Evolutionary conservation across 2,797 vertebrate genomes (phyloP), one percentile per base, ranked within the genome.

Genomic region (Botia almorhae): DNA sequence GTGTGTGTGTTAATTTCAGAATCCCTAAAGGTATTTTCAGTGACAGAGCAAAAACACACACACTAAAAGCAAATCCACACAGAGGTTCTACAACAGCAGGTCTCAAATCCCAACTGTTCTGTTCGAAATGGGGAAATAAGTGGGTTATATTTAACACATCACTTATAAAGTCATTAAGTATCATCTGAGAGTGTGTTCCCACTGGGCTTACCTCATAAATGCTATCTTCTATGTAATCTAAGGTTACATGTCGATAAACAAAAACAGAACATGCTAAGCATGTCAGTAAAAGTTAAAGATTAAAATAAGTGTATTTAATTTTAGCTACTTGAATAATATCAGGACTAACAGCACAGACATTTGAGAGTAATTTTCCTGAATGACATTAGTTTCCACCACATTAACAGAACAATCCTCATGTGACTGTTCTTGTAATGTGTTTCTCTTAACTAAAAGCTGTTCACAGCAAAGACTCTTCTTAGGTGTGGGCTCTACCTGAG

Each of bases 401-500:
- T 11, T 50, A 50, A 14, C 46, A 50, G 2, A 50, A 33, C 33
- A 33, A 33, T 33, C 33, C 33, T 33, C 33, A 33, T 33, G 33
- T 33, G 33, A 33, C 33, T 33, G 33, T 33, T 33, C 33, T 33
- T 33, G 33, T 33, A 33, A 33, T 33, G 33, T 33, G 33, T 33
- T 33, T 33, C 4, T 33, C 33, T 33, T 33, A 5, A 33, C 33
- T 33, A 2, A 33, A 33, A 33, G 33, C 33, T 3, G 33, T 33
- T 33, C 33, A 33, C 33, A 33, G 33, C 33, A 33, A 5, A 33
- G 33, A 5, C 33, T 5, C 33, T 33, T 33, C 33, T 33, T 5
- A 33, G 33, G 33, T 56, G n/a, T 56, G n/a, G 5, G 78, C 55
- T 60, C 91, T 93, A 99, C 98, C 97, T 99, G 98, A 80, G 97